phyloP scores from a whole-genome alignment of 2,113 vertebrate genomes.

The Charina bottae region DNA sequence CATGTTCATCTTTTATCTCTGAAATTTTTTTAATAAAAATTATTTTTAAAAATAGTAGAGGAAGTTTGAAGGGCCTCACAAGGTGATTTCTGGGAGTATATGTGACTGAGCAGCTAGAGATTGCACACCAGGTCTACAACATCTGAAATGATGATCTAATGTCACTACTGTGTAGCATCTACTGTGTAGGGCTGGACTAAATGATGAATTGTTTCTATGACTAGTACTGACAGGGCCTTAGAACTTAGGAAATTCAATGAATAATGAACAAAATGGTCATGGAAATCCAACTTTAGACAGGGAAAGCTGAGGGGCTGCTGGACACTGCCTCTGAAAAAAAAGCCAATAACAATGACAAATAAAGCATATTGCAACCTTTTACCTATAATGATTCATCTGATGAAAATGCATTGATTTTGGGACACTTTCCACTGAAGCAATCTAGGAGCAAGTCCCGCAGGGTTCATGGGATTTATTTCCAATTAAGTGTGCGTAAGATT shows the following conservation, averaged over 20 bases:
- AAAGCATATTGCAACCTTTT: neutral
- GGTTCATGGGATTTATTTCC: neutral
- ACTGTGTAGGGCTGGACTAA: neutral
- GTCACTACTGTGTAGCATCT: too few species aligned
- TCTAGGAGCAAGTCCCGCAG: neutral
- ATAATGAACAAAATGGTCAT: neutral
- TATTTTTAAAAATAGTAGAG: too few species aligned
- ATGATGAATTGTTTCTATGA: neutral
- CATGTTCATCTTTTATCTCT: neutral
- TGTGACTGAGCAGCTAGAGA: neutral
- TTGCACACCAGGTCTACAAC: neutral
- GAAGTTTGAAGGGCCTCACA: too few species aligned
- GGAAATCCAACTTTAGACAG: neutral
- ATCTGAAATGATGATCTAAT: neutral
- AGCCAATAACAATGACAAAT: neutral
- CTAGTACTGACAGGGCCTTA: neutral
- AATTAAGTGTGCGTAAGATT: neutral
- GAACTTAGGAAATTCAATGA: neutral
- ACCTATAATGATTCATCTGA: neutral
- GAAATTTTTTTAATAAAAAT: too few species aligned
- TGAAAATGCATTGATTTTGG: neutral
- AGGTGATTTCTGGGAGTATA: too few species aligned
- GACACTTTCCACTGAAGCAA: neutral
- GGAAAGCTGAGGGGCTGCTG: neutral
- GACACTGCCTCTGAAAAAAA: neutral